phyloP scores from a whole-genome alignment of 2,113 vertebrate species.

The Cebidichthys violaceus region DNA sequence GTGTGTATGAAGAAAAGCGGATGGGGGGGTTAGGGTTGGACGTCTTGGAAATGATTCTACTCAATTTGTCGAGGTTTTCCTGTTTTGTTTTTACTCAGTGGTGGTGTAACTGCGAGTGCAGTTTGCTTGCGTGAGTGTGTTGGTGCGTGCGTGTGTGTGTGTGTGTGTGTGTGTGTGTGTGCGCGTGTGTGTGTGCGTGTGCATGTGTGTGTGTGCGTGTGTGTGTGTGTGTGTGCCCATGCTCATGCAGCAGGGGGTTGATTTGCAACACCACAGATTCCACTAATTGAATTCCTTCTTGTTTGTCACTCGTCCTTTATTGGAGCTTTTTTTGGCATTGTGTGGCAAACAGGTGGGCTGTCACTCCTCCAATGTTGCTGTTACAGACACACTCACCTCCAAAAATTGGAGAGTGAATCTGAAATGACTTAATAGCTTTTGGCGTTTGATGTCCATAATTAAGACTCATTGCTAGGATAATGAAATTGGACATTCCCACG shows the following conservation, averaged over 20 bases:
- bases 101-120: not conserved
- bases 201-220: not conserved
- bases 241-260: conserved; percentile 53
- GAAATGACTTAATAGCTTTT: conserved; percentile 70
- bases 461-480: conserved; percentile 77
- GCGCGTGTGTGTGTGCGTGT: not conserved
- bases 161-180: not conserved
- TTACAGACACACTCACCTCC: conserved; percentile 30
- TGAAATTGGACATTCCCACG: conserved; percentile 62
- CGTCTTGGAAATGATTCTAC: conserved; percentile 47
- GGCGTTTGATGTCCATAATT: conserved; percentile 74
- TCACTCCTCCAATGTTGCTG: conserved; percentile 58
- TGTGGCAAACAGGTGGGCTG: conserved; percentile 76
- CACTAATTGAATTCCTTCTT: conserved; percentile 78
- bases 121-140: conserved; percentile 16
- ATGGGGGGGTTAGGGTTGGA: conserved; percentile 16
- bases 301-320: conserved; percentile 74
- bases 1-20: conserved; percentile 15
- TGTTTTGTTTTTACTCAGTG: conserved; percentile 44
- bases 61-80: conserved; percentile 41
- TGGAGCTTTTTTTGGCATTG: conserved; percentile 73
- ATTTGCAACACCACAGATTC: conserved; percentile 64
- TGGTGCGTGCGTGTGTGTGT: conserved; percentile 16
- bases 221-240: not conserved
- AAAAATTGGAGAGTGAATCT: conserved; percentile 69